Evolutionary conservation across 2,797 vertebrate genomes (phyloP).

Genomic region (Spinus olivaceus): DNA sequence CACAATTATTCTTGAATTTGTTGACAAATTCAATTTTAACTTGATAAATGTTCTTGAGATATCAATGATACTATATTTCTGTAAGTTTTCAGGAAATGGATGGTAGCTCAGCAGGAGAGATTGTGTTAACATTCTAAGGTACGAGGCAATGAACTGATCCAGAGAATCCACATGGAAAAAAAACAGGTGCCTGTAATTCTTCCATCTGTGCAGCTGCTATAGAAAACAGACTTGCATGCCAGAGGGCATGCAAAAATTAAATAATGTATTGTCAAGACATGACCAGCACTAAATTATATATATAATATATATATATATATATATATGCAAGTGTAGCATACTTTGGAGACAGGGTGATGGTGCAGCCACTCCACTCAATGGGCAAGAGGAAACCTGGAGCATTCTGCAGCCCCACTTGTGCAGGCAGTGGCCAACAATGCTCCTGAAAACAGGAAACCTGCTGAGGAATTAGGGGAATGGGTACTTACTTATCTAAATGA

Average conservation of each 20-base stretch:
- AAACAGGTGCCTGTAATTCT: neutral
- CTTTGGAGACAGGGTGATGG: neutral
- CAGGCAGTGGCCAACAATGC: fast-evolving
- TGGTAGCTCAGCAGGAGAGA: neutral
- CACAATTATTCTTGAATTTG: neutral
- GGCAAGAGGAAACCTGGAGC: neutral
- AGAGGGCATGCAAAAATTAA: neutral
- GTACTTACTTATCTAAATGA: neutral
- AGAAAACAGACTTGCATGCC: neutral
- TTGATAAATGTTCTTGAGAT: neutral
- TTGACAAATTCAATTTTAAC: neutral
- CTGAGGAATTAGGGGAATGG: neutral
- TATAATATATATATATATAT: neutral
- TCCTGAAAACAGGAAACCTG: neutral
- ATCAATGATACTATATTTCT: neutral
- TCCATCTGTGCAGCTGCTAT: neutral
- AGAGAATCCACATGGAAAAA: neutral
- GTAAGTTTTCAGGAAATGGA: neutral
- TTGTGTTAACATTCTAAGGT: neutral
- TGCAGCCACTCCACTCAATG: neutral
- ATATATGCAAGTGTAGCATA: neutral
- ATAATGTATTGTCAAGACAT: neutral
- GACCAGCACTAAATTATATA: neutral
- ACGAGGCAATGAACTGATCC: neutral
- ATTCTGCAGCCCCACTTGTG: neutral